A percentile compares a stretch with the other conserved stretches of the same genome.
phyloP scores from a whole-genome alignment of 2,113 vertebrate species.

The Callopanchax toddi region DNA sequence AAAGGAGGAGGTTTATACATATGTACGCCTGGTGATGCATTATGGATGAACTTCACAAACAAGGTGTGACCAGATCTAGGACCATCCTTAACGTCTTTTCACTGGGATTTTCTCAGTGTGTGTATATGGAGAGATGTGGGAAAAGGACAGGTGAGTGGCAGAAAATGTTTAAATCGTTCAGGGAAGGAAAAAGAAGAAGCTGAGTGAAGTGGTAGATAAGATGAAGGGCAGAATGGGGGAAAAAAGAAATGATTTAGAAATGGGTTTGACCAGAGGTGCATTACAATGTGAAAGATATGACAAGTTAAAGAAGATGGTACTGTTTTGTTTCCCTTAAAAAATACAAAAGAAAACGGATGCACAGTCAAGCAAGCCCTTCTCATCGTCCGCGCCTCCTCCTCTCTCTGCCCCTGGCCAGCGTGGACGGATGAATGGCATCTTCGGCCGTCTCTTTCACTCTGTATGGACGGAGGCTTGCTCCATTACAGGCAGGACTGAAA shows the following conservation, averaged over 20 bases:
- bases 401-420: conserved; percentile 52
- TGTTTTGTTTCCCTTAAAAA: conserved; percentile 30
- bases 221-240: conserved; percentile 32
- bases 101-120: conserved; percentile 3
- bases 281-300: conserved; percentile 20
- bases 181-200: neutral
- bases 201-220: conserved; percentile 33
- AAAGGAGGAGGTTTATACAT: conserved; percentile 9
- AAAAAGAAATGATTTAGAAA: conserved; percentile 48
- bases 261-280: conserved; percentile 35
- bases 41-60: conserved; percentile 27
- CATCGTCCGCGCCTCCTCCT: conserved; percentile 27
- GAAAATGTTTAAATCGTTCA: conserved; percentile 34
- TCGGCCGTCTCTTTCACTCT: conserved; percentile 43
- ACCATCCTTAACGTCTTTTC: conserved; percentile 20
- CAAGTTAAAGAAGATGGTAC: conserved; percentile 20
- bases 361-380: conserved; percentile 55
- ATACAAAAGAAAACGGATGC: neutral
- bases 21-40: conserved; percentile 18
- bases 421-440: conserved; percentile 58
- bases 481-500: conserved; percentile 51
- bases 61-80: conserved; percentile 35
- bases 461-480: conserved; percentile 59
- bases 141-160: conserved; percentile 29
- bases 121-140: conserved; percentile 3